phyloP scores from a whole-genome alignment of 2,888 invertebrate genomes.

The Andrena hattorfiana region DNA sequence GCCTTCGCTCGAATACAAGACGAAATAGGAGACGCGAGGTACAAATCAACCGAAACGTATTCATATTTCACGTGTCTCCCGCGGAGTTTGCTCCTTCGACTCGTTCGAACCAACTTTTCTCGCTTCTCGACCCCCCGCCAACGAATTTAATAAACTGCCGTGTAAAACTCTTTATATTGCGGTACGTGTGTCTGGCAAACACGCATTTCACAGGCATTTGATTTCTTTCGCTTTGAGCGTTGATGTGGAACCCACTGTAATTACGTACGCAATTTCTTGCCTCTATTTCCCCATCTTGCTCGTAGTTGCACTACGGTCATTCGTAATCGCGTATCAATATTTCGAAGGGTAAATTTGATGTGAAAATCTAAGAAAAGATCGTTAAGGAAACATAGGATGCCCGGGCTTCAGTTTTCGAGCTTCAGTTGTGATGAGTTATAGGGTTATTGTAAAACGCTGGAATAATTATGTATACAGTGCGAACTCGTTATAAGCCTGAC shows the following conservation, averaged over 20 bases:
- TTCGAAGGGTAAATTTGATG: neutral
- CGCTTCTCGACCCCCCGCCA: conserved; percentile 9
- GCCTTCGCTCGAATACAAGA: conserved; percentile 61
- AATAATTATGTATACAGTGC: no score
- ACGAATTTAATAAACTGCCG: conserved; percentile 66
- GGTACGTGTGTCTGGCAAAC: conserved; percentile 31
- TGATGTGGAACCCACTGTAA: conserved; percentile 23
- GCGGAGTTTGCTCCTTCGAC: conserved; percentile 28
- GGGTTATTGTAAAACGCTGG: no score
- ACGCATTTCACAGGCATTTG: conserved; percentile 31
- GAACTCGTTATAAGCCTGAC: no score
- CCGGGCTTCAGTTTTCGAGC: neutral
- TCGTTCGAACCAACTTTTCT: conserved; percentile 56
- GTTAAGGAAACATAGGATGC: neutral
- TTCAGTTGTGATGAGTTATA: no score
- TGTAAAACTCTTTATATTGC: conserved; percentile 49
- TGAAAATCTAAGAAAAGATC: neutral
- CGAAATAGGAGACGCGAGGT: conserved; percentile 67
- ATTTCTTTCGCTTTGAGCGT: conserved; percentile 34
- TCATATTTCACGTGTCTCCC: conserved; percentile 65
- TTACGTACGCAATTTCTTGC: conserved; percentile 9
- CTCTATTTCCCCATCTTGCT: neutral
- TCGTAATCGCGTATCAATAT: neutral
- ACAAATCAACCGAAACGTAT: conserved; percentile 73
- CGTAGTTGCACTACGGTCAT: neutral